Conservation (phyloP, 1,140 invertebrate genomes). For the Drosophila arawakana region DNA sequence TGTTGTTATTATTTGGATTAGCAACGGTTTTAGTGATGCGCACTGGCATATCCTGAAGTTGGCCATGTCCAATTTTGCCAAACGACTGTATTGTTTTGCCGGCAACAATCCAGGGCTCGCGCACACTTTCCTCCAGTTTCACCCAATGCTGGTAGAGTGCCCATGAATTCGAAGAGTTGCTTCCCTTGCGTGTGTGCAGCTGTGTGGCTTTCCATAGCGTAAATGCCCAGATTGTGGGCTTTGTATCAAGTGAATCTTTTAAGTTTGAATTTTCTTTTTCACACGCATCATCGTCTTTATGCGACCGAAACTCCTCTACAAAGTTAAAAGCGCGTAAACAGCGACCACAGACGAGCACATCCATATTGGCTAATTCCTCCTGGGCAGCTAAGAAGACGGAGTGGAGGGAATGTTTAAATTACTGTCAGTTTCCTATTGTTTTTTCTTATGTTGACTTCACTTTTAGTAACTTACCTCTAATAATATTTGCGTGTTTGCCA, state of each 20-base stretch:
- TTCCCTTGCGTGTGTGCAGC: conserved; percentile 85
- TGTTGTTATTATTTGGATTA: conserved; percentile 74
- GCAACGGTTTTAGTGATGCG: conserved; percentile 84
- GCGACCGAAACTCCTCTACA: conserved; percentile 90
- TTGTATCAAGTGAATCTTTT: conserved; percentile 88
- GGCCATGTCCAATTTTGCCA: conserved; percentile 85
- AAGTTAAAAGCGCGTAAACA: conserved; percentile 92
- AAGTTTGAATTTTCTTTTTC: conserved; percentile 85
- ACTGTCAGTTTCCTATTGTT: too few relatives aligned
- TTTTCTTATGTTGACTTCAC: conserved; percentile 14
- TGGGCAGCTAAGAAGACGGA: conserved; percentile 86
- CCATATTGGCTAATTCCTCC: conserved; percentile 89
- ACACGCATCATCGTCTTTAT: conserved; percentile 89
- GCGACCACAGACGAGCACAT: conserved; percentile 92
- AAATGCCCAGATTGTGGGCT: conserved; percentile 93
- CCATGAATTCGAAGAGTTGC: conserved; percentile 88
- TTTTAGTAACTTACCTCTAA: conserved; percentile 86
- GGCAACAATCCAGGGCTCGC: conserved; percentile 91
- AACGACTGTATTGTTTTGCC: conserved; percentile 90
- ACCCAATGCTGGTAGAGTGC: conserved; percentile 93
- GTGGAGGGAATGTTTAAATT: conserved; percentile 1
- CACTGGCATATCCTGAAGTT: conserved; percentile 83
- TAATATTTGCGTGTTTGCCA: conserved; percentile 87
- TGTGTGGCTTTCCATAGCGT: conserved; percentile 91
- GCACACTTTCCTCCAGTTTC: conserved; percentile 89